A percentile compares a stretch with the other conserved stretches of the same genome.
phyloP scores from a whole-genome alignment of 2,113 vertebrate species.

The Peromyscus californicus region DNA sequence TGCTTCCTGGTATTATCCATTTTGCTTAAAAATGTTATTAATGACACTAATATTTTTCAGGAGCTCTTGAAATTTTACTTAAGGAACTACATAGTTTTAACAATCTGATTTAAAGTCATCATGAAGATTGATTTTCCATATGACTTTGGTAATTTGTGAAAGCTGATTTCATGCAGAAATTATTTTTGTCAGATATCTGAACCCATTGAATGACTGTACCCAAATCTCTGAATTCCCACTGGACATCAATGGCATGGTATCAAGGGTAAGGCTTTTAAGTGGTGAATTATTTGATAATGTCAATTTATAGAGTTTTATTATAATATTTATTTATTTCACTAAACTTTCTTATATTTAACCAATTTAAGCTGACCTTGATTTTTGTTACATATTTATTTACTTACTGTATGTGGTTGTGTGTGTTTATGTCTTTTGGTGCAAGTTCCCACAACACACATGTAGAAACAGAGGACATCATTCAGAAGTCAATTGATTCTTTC shows the following conservation, averaged over 20 bases:
- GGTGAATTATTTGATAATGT: slow-evolving; percentile 76
- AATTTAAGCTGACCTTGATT: not conserved
- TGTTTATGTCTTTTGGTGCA: not conserved
- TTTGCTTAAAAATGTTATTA: slow-evolving; percentile 89
- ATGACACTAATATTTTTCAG: slow-evolving; percentile 84
- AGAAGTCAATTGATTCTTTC: not conserved
- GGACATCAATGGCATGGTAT: slow-evolving; percentile 72
- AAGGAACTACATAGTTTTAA: slow-evolving; percentile 84
- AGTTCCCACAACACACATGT: no score
- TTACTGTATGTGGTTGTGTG: not conserved
- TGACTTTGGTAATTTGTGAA: slow-evolving; percentile 84
- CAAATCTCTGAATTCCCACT: slow-evolving; percentile 79
- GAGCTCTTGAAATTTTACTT: slow-evolving; percentile 85
- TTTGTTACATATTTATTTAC: not conserved
- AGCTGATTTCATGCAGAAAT: slow-evolving; percentile 84
- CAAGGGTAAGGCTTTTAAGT: slow-evolving; percentile 79
- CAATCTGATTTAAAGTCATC: slow-evolving; percentile 86
- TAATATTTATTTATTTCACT: slow-evolving; percentile 51
- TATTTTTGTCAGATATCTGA: slow-evolving; percentile 84
- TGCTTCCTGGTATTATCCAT: slow-evolving; percentile 84
- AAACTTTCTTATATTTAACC: slow-evolving; percentile 58
- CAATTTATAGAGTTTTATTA: slow-evolving; percentile 57
- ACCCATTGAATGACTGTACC: slow-evolving; percentile 72
- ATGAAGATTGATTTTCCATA: slow-evolving; percentile 89
- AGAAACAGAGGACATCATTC: not conserved